Evolutionary conservation across 23 tunicate species (phyloP), one percentile per base, ranked within the genome.

Genomic region (Clavelina lepadiformis): DNA sequence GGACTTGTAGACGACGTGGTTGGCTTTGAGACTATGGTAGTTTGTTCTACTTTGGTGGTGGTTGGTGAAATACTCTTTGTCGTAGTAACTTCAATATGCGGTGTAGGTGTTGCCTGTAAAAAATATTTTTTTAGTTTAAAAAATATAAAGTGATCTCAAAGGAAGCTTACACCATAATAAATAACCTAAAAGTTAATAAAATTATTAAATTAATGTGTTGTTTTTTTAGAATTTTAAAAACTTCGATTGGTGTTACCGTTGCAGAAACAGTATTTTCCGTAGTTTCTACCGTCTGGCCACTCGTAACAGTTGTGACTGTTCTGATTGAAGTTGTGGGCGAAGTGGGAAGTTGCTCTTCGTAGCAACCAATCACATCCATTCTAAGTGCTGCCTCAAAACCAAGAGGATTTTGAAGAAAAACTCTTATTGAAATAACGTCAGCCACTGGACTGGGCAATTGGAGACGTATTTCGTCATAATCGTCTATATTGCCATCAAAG

Each of bases 291-390:
- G 28, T 33, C 51, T 46, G 76, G 22, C 75, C 78, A 28, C 72
- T 53, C 1, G 68, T 81, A 37, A 79, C 63, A 23, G 97, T 89
- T 24, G 89, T 69, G 5, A 70, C 64, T 15, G 55, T 38, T 28
- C 44, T 68, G 23, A 54, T 45, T 27, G 89, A 65, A 1, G 89
- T 82, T 20, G 76, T 24, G 5, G 69, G 26, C 0, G 62, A 46
- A 2, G 53, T 31, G n/a, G n/a, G n/a, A n/a, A n/a, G n/a, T n/a
- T n/a, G n/a, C 5, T 1, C 49, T 33, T 59, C 62, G 59, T 46
- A 76, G 35, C 92, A 83, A 20, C 92, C 92, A 51, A 71, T 68
- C 23, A 83, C 61, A 49, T 83, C 82, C 15, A 68, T 57, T 35
- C 92, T 41, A 5, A 83, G 58, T 8, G 77, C 11, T n/a, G n/a